phyloP scores from a whole-genome alignment of 30 jellyfish, hydroid and myxozoan genomes.

The Aurelia sp. region DNA sequence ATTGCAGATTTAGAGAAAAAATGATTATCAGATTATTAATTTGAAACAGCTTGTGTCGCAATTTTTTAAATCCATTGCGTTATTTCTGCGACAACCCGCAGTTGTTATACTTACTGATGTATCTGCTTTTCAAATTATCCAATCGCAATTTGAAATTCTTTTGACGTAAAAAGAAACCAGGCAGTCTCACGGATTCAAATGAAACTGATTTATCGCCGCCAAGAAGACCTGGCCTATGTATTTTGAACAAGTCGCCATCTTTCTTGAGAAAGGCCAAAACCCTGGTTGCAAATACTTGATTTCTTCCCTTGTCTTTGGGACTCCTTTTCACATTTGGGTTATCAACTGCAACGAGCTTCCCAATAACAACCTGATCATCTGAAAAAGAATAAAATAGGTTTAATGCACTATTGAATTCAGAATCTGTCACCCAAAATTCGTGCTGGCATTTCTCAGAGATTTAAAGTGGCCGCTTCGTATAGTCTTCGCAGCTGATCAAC shows the following conservation, averaged over 20 bases:
- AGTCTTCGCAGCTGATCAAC: no score
- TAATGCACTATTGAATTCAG: no score
- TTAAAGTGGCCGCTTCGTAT: no score
- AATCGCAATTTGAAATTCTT: slow-evolving; percentile 61
- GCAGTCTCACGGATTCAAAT: slow-evolving; percentile 88
- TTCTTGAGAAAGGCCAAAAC: slow-evolving; percentile 67
- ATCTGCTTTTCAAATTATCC: slow-evolving; percentile 60
- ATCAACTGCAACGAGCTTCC: slow-evolving; percentile 43
- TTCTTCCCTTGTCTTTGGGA: slow-evolving; percentile 18
- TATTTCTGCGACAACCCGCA: no score
- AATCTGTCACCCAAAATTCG: no score
- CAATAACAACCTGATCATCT: slow-evolving; percentile 23
- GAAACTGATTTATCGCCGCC: slow-evolving; percentile 72
- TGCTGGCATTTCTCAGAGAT: no score
- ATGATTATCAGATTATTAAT: no score
- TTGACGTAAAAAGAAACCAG: slow-evolving; percentile 88
- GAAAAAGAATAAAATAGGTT: not conserved
- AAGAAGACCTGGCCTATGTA: slow-evolving; percentile 90
- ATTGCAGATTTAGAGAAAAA: no score
- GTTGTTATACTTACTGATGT: slow-evolving; percentile 72
- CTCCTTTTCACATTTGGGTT: slow-evolving; percentile 54
- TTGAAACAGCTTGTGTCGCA: no score
- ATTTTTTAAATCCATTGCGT: no score
- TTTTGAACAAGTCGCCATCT: slow-evolving; percentile 84
- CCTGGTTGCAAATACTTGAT: slow-evolving; percentile 88